Base-by-base conservation (phyloP, 2,888 invertebrate genomes). In the Drosophila seclusa region DNA sequence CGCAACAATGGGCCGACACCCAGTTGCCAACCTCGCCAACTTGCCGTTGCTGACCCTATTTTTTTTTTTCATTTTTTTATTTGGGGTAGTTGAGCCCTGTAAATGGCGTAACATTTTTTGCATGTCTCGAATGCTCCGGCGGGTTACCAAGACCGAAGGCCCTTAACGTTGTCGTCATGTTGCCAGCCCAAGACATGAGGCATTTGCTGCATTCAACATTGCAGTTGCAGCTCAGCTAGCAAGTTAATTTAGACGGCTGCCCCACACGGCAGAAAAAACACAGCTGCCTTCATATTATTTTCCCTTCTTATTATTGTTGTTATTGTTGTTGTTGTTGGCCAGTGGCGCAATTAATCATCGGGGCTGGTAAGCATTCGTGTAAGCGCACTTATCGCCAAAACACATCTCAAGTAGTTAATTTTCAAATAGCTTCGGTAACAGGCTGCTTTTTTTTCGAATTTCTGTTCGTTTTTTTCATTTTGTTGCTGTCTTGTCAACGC, bases 71-170 rank as follows among this genome's bases (percentile, higher is more conserved):
- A 21, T 4, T 45, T 61, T 60, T 55, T 79, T 80, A 76, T 71
- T 85, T 78, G 81, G 87, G 83, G 83, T 85, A 77, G 84, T 78
- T 80, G 68, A 68, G 74, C 68, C 75, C 67, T 73, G 80, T 85
- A 88, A 85, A 85, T 85, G 87, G 88, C 88, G 85, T 86, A 89
- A 89, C 80, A 89, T 89, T 87, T 87, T 85, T 89, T 87, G 85
- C 80, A 85, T 87, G 85, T 76, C 68, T 75, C 70, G 70, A 69
- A 80, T 73, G 68, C 73, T 63, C 38, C 72, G 64, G 71, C 69
- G 61, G 40, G 40, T 34, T 36, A 54, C 24, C 50, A 38, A 27
- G n/a, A 54, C 70, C 53, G 31, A 34, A 62, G 73, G 80, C 82
- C 83, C 83, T 84, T 82, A 82, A 80, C 85, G 85, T 81, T 87